Evolutionary conservation across 2,113 vertebrate species (phyloP), one percentile per base, ranked within the genome.

Genomic region (Sebastes fasciatus): DNA sequence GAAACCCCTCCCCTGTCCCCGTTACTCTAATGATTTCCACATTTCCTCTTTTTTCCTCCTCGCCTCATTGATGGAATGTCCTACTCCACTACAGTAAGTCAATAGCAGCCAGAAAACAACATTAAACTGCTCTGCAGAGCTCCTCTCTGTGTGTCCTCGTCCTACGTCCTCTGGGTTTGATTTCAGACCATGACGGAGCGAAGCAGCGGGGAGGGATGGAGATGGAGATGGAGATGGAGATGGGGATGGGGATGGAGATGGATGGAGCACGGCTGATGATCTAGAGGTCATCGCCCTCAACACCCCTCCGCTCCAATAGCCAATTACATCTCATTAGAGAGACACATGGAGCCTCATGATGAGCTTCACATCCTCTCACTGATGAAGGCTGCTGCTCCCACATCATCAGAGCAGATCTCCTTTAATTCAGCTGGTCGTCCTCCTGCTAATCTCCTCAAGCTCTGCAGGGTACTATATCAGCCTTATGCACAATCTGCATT

Each of bases 21-120:
- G 77, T 86, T 85, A 81, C 85, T 86, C 73, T 94, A 94, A 94
- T 94, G 62, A 93, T 92, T 95, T 92, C 94, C 94, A 94, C 94
- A 94, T 94, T 94, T 91, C 79, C 88, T 74, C 71, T 72, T 68
- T 77, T 75, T 54, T 42, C 12, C 17, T 71, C 60, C 74, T 82
- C 63, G 74, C 86, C 88, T 90, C 86, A 85, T 81, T 77, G 69
- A 82, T 87, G 91, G 85, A 88, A 89, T 82, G 76, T 49, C 7
- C 3, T 48, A 11, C 34, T 81, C 83, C 58, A 23, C 76, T n/a
- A 26, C 69, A 63, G 74, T 61, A 79, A 85, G 84, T 90, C 85
- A 88, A 89, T 48, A 90, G 76, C 71, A 54, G 71, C 69, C 76
- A 74, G 77, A 86, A 77, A 87, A 91, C 88, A 88, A 86, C 86